Conservation (phyloP, 2,113 vertebrate species). For the Semnornis frantzii region DNA sequence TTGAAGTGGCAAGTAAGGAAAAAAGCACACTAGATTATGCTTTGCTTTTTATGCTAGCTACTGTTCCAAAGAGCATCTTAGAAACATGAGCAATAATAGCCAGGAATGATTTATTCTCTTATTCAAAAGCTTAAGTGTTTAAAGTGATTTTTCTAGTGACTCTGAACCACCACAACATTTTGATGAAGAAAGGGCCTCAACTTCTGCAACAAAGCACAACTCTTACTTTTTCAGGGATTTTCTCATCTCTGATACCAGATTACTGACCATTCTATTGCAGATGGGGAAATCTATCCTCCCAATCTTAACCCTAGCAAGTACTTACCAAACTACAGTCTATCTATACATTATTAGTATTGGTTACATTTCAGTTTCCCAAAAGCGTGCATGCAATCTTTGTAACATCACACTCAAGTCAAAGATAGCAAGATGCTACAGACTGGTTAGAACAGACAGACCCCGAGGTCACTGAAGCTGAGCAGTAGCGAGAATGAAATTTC, state of each 20-base stretch:
- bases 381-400: not conserved
- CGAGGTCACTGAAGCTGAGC: not conserved
- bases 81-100: not conserved
- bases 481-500: not conserved
- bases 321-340: not conserved
- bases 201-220: not conserved
- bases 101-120: not conserved
- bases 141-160: not conserved
- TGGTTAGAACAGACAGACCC: not conserved
- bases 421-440: not conserved
- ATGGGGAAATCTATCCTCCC: not conserved
- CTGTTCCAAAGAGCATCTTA: not conserved
- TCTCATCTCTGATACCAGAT: not conserved
- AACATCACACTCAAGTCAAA: not conserved
- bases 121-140: not conserved
- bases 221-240: not conserved
- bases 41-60: not conserved
- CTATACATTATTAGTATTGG: not conserved
- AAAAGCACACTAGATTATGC: not conserved
- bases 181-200: not conserved
- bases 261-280: not conserved
- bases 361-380: not conserved
- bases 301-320: not conserved
- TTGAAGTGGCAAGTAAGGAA: not conserved
- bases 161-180: not conserved